Percentiles rank a stretch among this genome's conserved stretches.
Conservation (phyloP, 2,888 invertebrate genomes). For the Caenorhabditis zanzibari region DNA sequence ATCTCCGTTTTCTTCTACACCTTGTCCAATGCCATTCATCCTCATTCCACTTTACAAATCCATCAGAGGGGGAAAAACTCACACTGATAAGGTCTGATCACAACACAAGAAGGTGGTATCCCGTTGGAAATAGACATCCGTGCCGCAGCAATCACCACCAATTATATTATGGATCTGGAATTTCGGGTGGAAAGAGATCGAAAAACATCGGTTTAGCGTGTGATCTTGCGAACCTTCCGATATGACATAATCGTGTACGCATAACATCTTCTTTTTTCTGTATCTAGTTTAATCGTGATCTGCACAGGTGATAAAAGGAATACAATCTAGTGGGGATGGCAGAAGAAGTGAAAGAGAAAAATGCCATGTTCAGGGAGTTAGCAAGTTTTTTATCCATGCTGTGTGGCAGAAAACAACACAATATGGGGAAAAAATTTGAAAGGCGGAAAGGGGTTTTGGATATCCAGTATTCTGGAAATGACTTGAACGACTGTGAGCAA, state of each 20-base stretch:
- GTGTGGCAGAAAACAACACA: not conserved
- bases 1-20: not conserved
- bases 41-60: slow-evolving; percentile 19
- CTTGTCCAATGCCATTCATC: slow-evolving; percentile 11
- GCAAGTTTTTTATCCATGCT: slow-evolving; percentile 9
- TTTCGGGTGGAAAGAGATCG: slow-evolving; percentile 4
- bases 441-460: not conserved
- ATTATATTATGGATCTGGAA: slow-evolving; percentile 81
- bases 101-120: slow-evolving; percentile 78
- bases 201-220: slow-evolving; percentile 7
- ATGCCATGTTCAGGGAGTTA: slow-evolving; percentile 14
- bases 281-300: slow-evolving; percentile 48
- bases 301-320: slow-evolving; percentile 22
- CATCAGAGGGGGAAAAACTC: slow-evolving; percentile 12
- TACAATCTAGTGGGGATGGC: slow-evolving; percentile 26
- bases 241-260: slow-evolving; percentile 32
- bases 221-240: slow-evolving; percentile 36
- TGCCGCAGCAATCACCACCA: slow-evolving; percentile 81
- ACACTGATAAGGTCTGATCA: slow-evolving; percentile 73
- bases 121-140: slow-evolving; percentile 75
- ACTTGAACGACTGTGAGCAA: too few species aligned
- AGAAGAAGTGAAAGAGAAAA: not conserved
- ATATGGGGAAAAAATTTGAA: not conserved
- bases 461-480: too few species aligned
- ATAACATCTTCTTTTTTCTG: slow-evolving; percentile 2